Evolutionary conservation across 2,113 vertebrate species (phyloP), one percentile per base, ranked within the genome.

Genomic region (Verasper variegatus): DNA sequence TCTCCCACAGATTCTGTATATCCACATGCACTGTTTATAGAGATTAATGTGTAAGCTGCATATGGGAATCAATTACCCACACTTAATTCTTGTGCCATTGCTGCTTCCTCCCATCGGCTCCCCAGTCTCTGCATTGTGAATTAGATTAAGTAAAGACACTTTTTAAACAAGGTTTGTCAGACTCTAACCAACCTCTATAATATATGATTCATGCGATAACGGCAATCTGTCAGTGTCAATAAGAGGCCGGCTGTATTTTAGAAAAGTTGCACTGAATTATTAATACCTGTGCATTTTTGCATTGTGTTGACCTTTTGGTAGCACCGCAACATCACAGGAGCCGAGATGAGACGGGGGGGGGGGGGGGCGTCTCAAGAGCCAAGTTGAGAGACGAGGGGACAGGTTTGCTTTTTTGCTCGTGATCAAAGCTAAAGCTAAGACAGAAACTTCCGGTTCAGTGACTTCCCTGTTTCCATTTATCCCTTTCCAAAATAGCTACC

Each of bases 401-500:
- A 51, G 1, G 18, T 76, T 55, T 35, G 21, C 58, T 59, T 68
- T 6, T 75, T 2, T 17, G n/a, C 37, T 51, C 27, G n/a, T 35
- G 55, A 63, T 84, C 54, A 78, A 76, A 76, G 65, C 45, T 11
- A 0, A 58, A 62, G 35, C 56, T 21, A 20, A 78, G 74, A 51
- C 12, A 56, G 56, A 63, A 70, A 18, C 66, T 24, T 76, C 31
- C 10, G 69, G 57, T 76, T 80, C 20, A 20, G 35, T 1, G 47
- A 52, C 67, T 81, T 49, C 81, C 31, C 0, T 68, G 20, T 67
- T 60, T 37, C 14, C 5, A 57, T 23, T 37, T 14, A 17, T 61
- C 45, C 4, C 21, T 47, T 52, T 57, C 54, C n/a, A 60, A 68
- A 65, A 18, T 35, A 9, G 37, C 54, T 54, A 6, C 42, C 9